Evolutionary conservation across 2,888 invertebrate genomes (phyloP).

Genomic region (Synergus umbraculus): DNA sequence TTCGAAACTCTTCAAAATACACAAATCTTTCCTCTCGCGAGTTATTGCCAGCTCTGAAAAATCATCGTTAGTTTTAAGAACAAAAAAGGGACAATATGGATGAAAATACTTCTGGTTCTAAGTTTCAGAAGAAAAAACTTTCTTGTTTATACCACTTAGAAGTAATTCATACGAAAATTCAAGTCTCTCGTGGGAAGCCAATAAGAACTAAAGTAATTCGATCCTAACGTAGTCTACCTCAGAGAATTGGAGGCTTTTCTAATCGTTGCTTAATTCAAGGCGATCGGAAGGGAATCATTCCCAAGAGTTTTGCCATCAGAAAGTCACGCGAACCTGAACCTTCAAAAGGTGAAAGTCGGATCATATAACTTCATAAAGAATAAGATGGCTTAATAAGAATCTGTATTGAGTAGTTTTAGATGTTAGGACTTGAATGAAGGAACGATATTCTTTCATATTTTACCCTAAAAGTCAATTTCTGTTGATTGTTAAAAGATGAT

Average conservation of each 20-base stretch:
- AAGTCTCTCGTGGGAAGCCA: background rate
- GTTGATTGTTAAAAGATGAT: too few relatives aligned
- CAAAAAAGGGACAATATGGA: background rate
- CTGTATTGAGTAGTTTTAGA: too few relatives aligned
- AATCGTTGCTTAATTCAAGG: slow-evolving; percentile 49
- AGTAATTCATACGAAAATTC: background rate
- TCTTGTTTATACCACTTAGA: background rate
- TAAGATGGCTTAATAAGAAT: background rate
- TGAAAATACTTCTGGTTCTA: background rate
- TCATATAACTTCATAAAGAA: slow-evolving; percentile 22
- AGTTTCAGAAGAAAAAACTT: background rate
- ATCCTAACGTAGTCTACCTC: background rate
- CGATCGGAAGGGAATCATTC: slow-evolving; percentile 63
- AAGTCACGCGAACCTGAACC: slow-evolving; percentile 58
- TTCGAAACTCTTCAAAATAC: slow-evolving; percentile 74
- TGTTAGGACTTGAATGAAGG: too few relatives aligned
- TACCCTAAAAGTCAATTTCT: too few relatives aligned
- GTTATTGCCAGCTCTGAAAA: background rate
- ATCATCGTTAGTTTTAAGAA: background rate
- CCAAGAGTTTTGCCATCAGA: slow-evolving; percentile 59
- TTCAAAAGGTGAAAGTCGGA: slow-evolving; percentile 19
- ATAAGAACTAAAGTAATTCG: background rate
- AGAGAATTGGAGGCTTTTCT: slow-evolving; percentile 28
- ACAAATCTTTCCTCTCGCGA: slow-evolving; percentile 66
- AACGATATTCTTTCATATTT: too few relatives aligned